Base-by-base conservation (phyloP, 2,888 invertebrate species). In the Nesidiocoris tenuis region DNA sequence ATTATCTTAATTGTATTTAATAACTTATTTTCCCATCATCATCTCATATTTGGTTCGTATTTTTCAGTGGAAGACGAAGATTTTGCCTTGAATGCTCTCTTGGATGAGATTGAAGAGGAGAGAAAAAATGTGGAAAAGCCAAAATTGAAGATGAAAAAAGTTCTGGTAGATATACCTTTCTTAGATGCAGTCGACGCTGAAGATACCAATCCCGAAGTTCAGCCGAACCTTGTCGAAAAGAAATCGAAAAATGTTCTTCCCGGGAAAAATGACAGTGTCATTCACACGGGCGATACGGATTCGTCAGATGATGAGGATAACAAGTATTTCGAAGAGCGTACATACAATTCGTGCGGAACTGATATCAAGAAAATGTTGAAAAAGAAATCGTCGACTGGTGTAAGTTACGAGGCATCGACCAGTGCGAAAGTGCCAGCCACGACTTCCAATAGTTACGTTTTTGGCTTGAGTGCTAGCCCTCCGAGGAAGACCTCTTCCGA, bases 241-340 rank as follows among this genome's bases (percentile, higher is more conserved):
- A 25, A 24, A 3, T 19, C 16, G 7, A 61, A 2, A 9, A 21
- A 1, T 1, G 3, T n/a, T 17, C 7, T n/a, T 18, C 16, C 18
- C 2, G 7, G 57, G 17, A 68, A 68, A 21, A 22, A 59, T 1
- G 61, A 70, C 18, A 84, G 83, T 80, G 82, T 84, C 63, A 81
- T 90, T 67, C 88, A 89, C 79, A 85, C 83, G 79, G 89, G 88
- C 3, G 88, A 89, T 79, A 87, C 87, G 0, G 92, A 94, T 82
- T 92, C 92, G 0, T 93, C 93, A 0, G 94, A 94, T 80, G 93
- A 94, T 78, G 94, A 94, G 83, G 91, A 91, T 80, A 88, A 88
- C 78, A 87, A 89, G 81, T 89, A 92, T 84, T 90, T 88, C 81
- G 88, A 91, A n/a, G 88, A 91, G 81, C 86, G 87, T 79, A 90